phyloP scores from a whole-genome alignment of 2,113 vertebrate species.

The Strigops habroptila region DNA sequence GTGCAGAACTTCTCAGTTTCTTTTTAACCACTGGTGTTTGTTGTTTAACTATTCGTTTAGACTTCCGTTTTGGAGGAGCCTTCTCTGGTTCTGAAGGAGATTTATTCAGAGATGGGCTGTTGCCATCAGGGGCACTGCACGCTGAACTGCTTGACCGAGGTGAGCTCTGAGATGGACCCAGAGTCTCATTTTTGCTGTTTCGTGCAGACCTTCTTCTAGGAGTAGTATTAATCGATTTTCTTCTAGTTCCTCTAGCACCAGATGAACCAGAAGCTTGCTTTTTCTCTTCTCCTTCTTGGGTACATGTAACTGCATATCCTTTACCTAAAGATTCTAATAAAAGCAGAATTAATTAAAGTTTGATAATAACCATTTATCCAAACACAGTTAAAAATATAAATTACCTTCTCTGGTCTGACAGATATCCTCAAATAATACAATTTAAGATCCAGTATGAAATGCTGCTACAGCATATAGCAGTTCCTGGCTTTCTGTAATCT shows the following conservation, averaged over 20 bases:
- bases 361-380: neutral
- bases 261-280: conserved; percentile 82
- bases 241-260: conserved; percentile 82
- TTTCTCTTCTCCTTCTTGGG: conserved; percentile 90
- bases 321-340: conserved; percentile 81
- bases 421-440: neutral
- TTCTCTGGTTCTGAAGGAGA: conserved; percentile 63
- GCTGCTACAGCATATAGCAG: neutral
- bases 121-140: conserved; percentile 72
- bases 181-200: conserved; percentile 78
- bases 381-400: neutral
- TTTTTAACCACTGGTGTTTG: conserved; percentile 74
- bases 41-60: conserved; percentile 75
- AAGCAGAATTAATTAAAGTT: conserved; percentile 1
- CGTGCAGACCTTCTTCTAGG: conserved; percentile 84
- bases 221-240: conserved; percentile 74
- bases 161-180: conserved; percentile 72
- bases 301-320: conserved; percentile 81
- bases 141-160: conserved; percentile 77
- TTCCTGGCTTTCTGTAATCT: neutral
- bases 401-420: neutral
- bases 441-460: neutral
- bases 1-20: conserved; percentile 75
- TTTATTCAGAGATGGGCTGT: conserved; percentile 59
- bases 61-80: conserved; percentile 78